Base-by-base conservation (phyloP, 2,888 invertebrate genomes). In the Pyrrhia umbra region DNA sequence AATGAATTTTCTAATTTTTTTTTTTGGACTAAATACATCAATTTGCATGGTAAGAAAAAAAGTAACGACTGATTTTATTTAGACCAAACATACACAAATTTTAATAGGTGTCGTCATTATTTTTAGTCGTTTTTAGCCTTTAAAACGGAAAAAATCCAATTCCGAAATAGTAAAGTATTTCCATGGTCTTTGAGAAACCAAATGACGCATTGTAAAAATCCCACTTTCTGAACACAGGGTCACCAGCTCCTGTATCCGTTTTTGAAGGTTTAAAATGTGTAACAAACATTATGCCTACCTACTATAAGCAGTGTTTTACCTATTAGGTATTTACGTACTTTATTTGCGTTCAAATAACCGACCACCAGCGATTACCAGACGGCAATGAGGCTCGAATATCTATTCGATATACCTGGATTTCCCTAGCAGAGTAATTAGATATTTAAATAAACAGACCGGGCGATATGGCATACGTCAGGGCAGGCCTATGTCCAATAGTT, bases 201-300 rank as follows among this genome's bases (percentile, higher is more conserved):
- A 39, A 39, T 75, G 76, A 71, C 52, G 47, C 50, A 64, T 5
- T 27, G 13, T 6, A 6, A 50, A 71, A 75, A 57, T 5, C 65
- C 71, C 71, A 70, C 63, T 70, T 55, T 70, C 21, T 27, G 64
- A 20, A 40, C 13, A 27, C 70, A 70, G 51, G 71, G 75, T 52
- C 64, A 21, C 2, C 1, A 1, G 27, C n/a, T 39, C 42, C 46
- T 9, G 4, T 20, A 62, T 75, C 76, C 76, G 70, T 61, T 16
- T 20, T 8, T 42, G 54, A 61, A 69, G 70, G 62, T 52, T 10
- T 16, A 2, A 49, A 50, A 40, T 10, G 18, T n/a, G 27, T 18
- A 18, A 21, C 6, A 21, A 46, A 20, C 21, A 13, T 61, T 0
- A 6, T 23, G 3, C 6, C 3, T 23, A 23, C 23, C 23, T 23